Evolutionary conservation across 1,140 invertebrate genomes (phyloP).

Genomic region (Calosoma granatense): DNA sequence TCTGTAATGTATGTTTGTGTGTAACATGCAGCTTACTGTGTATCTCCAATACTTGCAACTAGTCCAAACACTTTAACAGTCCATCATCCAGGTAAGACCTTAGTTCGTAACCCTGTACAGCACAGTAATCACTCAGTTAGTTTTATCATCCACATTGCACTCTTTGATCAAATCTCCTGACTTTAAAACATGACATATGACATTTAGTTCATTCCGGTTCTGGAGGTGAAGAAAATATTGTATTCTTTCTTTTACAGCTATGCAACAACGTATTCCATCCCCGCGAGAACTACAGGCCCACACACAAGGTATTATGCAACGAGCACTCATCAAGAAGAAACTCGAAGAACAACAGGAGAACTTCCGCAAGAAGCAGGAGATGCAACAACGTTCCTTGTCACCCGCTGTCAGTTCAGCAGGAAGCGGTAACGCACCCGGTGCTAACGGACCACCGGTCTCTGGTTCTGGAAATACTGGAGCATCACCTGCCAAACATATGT

Average conservation of each 20-base stretch:
- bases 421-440: slow-evolving; percentile 19
- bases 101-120: not conserved
- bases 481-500: slow-evolving; percentile 35
- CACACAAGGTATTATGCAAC: slow-evolving; percentile 73
- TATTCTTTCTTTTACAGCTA: slow-evolving; percentile 34
- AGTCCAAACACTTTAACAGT: slow-evolving; percentile 52
- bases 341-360: slow-evolving; percentile 77
- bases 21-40: slow-evolving; percentile 54
- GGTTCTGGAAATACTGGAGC: slow-evolving; percentile 22
- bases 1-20: slow-evolving; percentile 10
- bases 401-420: slow-evolving; percentile 14
- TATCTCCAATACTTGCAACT: slow-evolving; percentile 51
- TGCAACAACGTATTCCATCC: slow-evolving; percentile 63
- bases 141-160: not conserved
- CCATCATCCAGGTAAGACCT: slow-evolving; percentile 45
- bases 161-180: no score
- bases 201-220: no score
- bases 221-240: no score
- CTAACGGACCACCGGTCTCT: slow-evolving; percentile 15
- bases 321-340: slow-evolving; percentile 74
- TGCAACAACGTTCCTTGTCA: slow-evolving; percentile 35
- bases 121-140: not conserved
- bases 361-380: slow-evolving; percentile 65
- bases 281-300: slow-evolving; percentile 71
- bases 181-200: no score